Base-by-base conservation (phyloP, 2,888 invertebrate species). In the Erannis defoliaria region DNA sequence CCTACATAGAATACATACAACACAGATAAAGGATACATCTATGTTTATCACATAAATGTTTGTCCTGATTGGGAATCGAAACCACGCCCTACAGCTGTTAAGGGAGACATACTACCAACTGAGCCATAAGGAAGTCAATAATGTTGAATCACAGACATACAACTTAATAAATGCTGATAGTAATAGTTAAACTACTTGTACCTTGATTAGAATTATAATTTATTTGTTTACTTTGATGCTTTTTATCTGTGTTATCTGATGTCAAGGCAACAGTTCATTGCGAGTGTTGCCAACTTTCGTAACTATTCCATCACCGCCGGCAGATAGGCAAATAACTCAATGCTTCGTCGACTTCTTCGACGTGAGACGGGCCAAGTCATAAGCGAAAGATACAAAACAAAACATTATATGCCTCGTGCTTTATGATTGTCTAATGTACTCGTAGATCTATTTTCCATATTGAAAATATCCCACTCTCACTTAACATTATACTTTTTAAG, bases 251-350 rank as follows among this genome's bases (percentile, higher is more conserved):
- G 26, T 42, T 45, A 43, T 43, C 19, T 26, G n/a, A 42, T 18
- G 66, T 70, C 64, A 68, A 70, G 68, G 46, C 60, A 68, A 73
- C 67, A 66, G 64, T 67, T 70, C 67, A 74, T 71, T 75, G 70
- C 64, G 66, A 68, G 72, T 66, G 53, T 56, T 57, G 63, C 68
- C 33, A 40, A 72, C 65, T 76, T 73, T 55, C 46, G 66, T 71
- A 80, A 81, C 72, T 78, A 80, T 81, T 77, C 76, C 73, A 78
- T 77, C 77, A 76, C 66, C 67, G 71, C 61, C 67, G 68, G 68
- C 68, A 74, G 75, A 71, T 75, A 78, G 68, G 76, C 70, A 75
- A 80, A 81, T 81, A 80, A 72, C 78, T 81, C 74, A 77, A 81
- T 76, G 76, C 61, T 72, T 71, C 66, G 69, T 68, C 55, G 71